phyloP scores from a whole-genome alignment of 2,113 vertebrate genomes.

The Eidolon helvum region DNA sequence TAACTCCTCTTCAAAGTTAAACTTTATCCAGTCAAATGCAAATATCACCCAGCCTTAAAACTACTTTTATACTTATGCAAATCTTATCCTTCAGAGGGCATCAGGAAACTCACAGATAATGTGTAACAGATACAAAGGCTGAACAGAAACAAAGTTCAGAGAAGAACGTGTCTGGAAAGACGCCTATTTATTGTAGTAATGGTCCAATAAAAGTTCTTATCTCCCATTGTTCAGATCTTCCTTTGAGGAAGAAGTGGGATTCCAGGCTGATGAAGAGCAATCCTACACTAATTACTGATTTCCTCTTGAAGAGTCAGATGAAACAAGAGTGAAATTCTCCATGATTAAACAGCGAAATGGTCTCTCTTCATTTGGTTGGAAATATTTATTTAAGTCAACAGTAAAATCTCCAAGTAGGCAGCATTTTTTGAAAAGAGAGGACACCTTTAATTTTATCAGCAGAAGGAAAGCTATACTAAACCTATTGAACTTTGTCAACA shows the following conservation, averaged over 20 bases:
- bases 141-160: not conserved
- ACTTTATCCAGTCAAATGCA: not conserved
- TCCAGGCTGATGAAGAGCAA: not conserved
- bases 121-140: not conserved
- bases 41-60: not conserved
- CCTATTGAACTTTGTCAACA: not conserved
- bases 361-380: not conserved
- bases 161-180: not conserved
- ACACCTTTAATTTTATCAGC: not conserved
- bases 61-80: not conserved
- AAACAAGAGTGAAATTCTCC: not conserved
- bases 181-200: not conserved
- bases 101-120: not conserved
- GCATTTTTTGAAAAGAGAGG: not conserved
- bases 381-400: not conserved
- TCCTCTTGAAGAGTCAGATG: constrained; percentile 36
- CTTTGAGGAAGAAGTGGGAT: constrained; percentile 56
- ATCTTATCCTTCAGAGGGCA: not conserved
- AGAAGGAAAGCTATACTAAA: not conserved
- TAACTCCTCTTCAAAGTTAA: not conserved
- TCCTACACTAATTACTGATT: constrained; percentile 29
- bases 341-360: not conserved
- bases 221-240: constrained; percentile 57
- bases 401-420: not conserved
- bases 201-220: constrained; percentile 13